Base-by-base conservation (phyloP, 2,888 invertebrate species). In the Cryptus armator region DNA sequence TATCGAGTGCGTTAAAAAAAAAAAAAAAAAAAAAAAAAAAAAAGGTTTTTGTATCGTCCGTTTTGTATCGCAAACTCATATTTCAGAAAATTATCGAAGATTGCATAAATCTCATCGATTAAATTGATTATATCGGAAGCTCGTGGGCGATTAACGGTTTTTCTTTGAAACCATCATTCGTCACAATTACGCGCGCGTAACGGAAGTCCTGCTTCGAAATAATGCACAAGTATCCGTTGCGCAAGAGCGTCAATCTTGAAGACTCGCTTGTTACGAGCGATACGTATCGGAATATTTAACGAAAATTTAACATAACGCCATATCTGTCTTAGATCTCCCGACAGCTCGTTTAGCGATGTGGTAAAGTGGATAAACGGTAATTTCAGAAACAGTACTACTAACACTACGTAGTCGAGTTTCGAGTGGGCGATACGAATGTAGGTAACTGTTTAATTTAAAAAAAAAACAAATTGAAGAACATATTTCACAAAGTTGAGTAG, bases 291-390 rank as follows among this genome's bases (percentile, higher is more conserved):
- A 51, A 67, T 51, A 43, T 24, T 79, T 53, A 68, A 75, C 51
- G 62, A 70, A 75, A 71, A 56, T 71, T 80, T 80, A 53, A 19
- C 56, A 59, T 72, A 76, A 43, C 37, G 12, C 56, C 76, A 19
- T 82, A 84, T 81, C 84, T 67, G 71, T 72, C 76, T 80, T 67
- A 59, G 76, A 81, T 84, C 84, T 72, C 14, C 10, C 59, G 76
- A 81, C 76, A 51, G 46, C 66, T 75, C 56, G 66, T 77, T 70
- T 19, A 81, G 67, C 44, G 66, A 75, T 70, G 71, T 46, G 67
- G 59, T 72, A 66, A 81, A 84, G 76, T 84, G 84, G 71, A 81
- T 84, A 76, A 84, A 46, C 76, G 84, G 59, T 71, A 72, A 56
- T 84, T 84, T 71, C 7, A 66, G 46, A 71, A 84, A 79, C 14